Conservation (phyloP, 2,113 vertebrate genomes). For the Castor canadensis region DNA sequence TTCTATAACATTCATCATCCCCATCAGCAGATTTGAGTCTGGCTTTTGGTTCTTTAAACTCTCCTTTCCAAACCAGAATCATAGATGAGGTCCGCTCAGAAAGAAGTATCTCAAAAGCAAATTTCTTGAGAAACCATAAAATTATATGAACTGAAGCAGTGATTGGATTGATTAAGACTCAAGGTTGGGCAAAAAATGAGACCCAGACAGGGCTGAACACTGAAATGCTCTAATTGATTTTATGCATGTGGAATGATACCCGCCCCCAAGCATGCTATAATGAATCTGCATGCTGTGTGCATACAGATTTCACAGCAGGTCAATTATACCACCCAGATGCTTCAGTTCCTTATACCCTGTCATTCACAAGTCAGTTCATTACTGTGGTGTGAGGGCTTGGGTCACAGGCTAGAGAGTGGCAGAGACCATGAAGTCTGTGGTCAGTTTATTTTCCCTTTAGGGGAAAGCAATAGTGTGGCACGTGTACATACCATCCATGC, state of each 20-base stretch:
- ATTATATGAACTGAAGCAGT: slow-evolving; percentile 33
- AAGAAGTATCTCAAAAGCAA: slow-evolving; percentile 54
- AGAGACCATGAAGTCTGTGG: neutral
- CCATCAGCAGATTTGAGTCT: slow-evolving; percentile 1
- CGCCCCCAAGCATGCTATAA: neutral
- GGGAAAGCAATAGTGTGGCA: neutral
- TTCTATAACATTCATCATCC: neutral
- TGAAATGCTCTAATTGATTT: slow-evolving; percentile 74
- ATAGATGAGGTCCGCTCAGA: slow-evolving; percentile 14
- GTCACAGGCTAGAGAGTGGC: slow-evolving; percentile 33
- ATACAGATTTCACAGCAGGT: slow-evolving; percentile 63
- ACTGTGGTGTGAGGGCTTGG: neutral
- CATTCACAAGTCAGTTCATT: neutral
- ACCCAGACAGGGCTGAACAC: slow-evolving; percentile 57
- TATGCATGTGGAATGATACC: slow-evolving; percentile 37
- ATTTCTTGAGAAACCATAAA: slow-evolving; percentile 59
- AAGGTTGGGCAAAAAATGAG: slow-evolving; percentile 64
- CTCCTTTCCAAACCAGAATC: slow-evolving; percentile 43
- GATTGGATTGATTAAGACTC: slow-evolving; percentile 66
- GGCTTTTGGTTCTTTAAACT: slow-evolving; percentile 19
- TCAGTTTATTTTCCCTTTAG: neutral
- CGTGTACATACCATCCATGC: neutral
- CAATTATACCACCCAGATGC: slow-evolving; percentile 63
- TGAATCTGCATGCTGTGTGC: slow-evolving; percentile 59
- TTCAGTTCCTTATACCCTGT: neutral